These are phyloP conservation scores for Pterois miles DNA, from an alignment of 2,797 vertebrate species.

Conservation along the genomic window DNA sequence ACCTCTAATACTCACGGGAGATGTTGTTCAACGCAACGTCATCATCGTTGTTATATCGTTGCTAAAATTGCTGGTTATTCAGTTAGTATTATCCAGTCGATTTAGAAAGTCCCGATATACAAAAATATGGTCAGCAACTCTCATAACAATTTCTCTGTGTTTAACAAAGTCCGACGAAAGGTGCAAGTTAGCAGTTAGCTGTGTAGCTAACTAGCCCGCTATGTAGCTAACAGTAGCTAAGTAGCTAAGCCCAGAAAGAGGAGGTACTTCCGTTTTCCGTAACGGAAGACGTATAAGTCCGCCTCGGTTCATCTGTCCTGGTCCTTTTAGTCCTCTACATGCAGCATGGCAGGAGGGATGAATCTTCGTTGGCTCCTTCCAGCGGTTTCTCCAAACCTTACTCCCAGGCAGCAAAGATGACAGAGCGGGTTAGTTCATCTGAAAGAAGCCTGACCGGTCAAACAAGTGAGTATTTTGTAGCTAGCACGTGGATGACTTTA, in stretches of 20 bases:
- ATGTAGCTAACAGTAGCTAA: background rate
- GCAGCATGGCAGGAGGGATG: accelerated
- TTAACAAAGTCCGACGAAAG: background rate
- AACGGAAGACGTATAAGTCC: background rate
- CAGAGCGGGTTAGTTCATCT: accelerated
- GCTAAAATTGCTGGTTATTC: accelerated
- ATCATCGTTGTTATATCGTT: background rate
- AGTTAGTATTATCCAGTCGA: accelerated
- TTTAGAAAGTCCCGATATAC: accelerated
- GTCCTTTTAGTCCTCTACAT: accelerated
- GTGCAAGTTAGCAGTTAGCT: background rate
- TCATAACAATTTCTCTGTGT: accelerated
- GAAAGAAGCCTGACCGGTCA: background rate
- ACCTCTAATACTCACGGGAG: background rate
- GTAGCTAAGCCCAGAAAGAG: background rate
- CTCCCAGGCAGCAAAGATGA: background rate
- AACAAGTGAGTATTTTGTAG: conserved; percentile 11
- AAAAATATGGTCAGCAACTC: accelerated
- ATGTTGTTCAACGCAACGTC: background rate
- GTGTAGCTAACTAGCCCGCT: background rate
- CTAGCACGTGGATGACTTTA: background rate
- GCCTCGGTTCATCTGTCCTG: accelerated
- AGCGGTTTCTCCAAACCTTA: background rate
- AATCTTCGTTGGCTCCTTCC: accelerated
- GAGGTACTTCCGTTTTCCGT: background rate